Evolutionary conservation across 1,140 invertebrate genomes (phyloP), one percentile per base, ranked within the genome.

Genomic region (Papilio glaucus): DNA sequence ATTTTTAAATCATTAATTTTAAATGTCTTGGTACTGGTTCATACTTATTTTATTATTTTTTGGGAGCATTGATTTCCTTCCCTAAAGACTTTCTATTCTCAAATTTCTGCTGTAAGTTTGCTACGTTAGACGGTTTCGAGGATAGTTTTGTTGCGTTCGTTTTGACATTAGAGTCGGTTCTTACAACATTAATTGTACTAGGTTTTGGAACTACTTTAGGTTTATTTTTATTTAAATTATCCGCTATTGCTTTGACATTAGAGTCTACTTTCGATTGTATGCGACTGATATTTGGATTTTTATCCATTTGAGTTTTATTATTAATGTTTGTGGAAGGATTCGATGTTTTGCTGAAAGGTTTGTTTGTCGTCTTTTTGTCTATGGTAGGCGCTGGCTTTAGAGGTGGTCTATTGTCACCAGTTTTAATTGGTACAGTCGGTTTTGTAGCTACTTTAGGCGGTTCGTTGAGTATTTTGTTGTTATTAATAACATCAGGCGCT

Each of bases 31-130:
- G 3, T 53, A 53, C 9, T 2, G 0, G 18, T 53, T 26, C 49
- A 2, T 12, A 10, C 4, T 4, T 24, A 4, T 45, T 24, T 8
- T 8, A 21, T 72, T 83, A 91, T 84, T 93, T 90, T 81, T 93
- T 92, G 18, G 73, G 71, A 39, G 79, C 77, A 39, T 76, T 79
- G 71, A 89, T 83, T 77, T 93, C 88, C 85, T 90, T 89, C 13
- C 87, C 88, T 65, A 90, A 63, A 8, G 90, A 92, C 71, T 92
- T 93, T 73, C 92, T 85, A 82, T 94, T 93, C 83, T 97, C 96
- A 81, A 97, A 97, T 84, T 96, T 96, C 74, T 96, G 95, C 78
- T 97, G 96, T 63, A 97, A 89, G 33, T 95, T 95, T 0, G 96
- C 96, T 33, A 97, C 96, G 77, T 95, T 96, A 4, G 95, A 96